Evolutionary conservation across 2,888 invertebrate species (phyloP).

Genomic region (Gibbula magus): DNA sequence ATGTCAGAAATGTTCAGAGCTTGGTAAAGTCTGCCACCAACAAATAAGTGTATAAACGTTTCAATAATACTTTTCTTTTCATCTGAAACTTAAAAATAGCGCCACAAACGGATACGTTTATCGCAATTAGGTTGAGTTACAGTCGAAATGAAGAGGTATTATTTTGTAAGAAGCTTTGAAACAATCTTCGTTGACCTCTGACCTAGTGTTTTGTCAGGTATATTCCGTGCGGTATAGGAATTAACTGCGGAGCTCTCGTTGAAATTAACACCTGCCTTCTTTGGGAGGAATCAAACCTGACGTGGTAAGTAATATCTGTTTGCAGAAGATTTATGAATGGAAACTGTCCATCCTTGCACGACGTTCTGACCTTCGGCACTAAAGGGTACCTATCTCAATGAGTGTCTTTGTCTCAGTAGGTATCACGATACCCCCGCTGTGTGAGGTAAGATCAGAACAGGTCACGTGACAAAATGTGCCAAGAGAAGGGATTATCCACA

Average conservation of each 20-base stretch:
- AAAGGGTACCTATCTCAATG: slow-evolving; percentile 12
- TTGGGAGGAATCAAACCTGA: background rate
- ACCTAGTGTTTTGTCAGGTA: background rate
- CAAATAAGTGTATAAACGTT: no score
- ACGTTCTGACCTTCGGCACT: background rate
- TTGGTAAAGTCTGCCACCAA: no score
- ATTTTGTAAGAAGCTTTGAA: no score
- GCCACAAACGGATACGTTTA: no score
- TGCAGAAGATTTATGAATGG: slow-evolving; percentile 12
- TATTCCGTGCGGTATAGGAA: background rate
- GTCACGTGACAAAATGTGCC: slow-evolving; percentile 18
- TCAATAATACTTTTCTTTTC: no score
- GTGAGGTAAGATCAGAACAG: slow-evolving; percentile 17
- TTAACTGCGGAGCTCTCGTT: background rate
- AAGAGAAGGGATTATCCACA: slow-evolving; percentile 17
- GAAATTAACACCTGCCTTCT: background rate
- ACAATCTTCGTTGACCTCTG: no score
- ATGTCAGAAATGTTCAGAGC: no score
- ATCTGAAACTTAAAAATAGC: no score
- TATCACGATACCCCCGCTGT: background rate
- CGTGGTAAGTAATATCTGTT: background rate
- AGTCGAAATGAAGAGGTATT: no score
- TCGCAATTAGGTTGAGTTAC: no score
- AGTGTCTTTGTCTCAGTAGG: background rate
- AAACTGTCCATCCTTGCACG: background rate